Base-by-base conservation (phyloP, 1,140 invertebrate species). In the Eubasilissa regina region DNA sequence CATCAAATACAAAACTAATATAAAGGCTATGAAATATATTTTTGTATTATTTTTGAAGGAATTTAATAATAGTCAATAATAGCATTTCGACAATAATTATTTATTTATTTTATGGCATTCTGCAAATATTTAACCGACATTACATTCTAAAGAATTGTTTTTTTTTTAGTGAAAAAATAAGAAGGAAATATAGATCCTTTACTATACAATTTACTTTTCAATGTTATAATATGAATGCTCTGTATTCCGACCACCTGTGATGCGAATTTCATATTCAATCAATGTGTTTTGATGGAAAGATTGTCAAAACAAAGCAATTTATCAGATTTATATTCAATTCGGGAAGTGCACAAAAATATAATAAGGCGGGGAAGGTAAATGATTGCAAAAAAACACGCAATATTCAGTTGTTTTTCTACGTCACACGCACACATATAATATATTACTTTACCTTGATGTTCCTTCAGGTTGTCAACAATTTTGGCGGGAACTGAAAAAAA, bases 341-440 rank as follows among this genome's bases (percentile, higher is more conserved):
- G 35, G 25, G 35, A 1, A 13, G 35, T 64, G 60, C 60, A 25
- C 25, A 25, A 6, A 35, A 25, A 64, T 64, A 44, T 58, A 19
- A 21, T 19, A 64, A 64, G 13, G 35, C 21, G 19, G 3, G 35
- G 60, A 64, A n/a, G n/a, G 19, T 43, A 6, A 64, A 35, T 64
- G 19, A 25, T 64, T 3, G 60, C 12, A n/a, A 64, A 35, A 62
- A 44, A 64, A 64, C 60, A 64, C 35, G 35, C 21, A 21, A 64
- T 64, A 64, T 64, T 64, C 35, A n/a, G 19, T 43, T 64, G 60
- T 64, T 25, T 64, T 58, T 58, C 17, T 21, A 58, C 8, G 12
- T 25, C 60, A 64, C 19, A 64, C 10, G 11, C 15, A 58, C 11
- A 17, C 7, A 21, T 58, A 3, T n/a, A n/a, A n/a, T 35, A 35